phyloP scores from a whole-genome alignment of 2,113 vertebrate genomes.

The Periophthalmus modestus region DNA sequence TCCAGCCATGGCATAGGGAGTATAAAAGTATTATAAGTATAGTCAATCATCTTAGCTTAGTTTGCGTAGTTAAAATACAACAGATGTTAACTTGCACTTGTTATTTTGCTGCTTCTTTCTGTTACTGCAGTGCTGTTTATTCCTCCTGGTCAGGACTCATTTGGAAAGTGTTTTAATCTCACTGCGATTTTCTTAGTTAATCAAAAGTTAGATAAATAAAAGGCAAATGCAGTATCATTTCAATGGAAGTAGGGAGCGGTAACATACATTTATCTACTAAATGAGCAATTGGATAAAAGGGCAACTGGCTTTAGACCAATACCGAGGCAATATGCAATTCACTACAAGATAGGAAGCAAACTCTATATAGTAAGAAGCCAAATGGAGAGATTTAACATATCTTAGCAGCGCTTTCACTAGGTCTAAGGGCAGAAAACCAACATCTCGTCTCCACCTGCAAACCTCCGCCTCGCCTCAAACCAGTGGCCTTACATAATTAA shows the following conservation, averaged over 20 bases:
- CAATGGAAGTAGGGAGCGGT: neutral
- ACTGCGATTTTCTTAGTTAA: too few species aligned
- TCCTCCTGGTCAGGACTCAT: too few species aligned
- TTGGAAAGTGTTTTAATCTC: too few species aligned
- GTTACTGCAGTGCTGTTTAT: too few species aligned
- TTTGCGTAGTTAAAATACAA: neutral
- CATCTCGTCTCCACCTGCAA: constrained; percentile 55
- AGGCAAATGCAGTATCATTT: neutral
- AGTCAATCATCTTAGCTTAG: neutral
- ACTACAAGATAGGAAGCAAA: neutral
- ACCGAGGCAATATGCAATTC: neutral
- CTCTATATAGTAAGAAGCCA: constrained; percentile 43
- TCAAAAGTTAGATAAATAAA: too few species aligned
- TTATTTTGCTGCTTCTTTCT: neutral
- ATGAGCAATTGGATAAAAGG: too few species aligned
- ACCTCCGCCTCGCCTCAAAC: constrained; percentile 61
- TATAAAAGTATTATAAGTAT: neutral
- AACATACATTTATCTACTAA: neutral
- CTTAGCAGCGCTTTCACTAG: constrained; percentile 47
- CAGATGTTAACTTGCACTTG: neutral
- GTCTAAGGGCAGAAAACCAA: constrained; percentile 54
- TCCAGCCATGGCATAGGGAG: too few species aligned
- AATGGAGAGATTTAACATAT: neutral
- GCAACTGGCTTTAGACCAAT: neutral
- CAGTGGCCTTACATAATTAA: constrained; percentile 77